These are phyloP conservation scores for Bruchidius siliquastri DNA, from an alignment of 2,888 invertebrate species.

Conservation along the genomic window DNA sequence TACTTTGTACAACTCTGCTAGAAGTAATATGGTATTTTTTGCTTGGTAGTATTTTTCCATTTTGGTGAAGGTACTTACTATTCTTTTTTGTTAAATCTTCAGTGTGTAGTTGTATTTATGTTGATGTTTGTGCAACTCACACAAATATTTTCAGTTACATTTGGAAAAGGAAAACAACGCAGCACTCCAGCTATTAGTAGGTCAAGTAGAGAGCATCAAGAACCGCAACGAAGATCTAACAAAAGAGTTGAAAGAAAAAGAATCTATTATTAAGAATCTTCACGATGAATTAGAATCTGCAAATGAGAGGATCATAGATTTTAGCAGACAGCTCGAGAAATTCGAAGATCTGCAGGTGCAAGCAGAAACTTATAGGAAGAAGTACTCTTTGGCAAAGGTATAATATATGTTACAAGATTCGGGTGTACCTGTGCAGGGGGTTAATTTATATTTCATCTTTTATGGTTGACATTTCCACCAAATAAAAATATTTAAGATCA, in stretches of 20 bases:
- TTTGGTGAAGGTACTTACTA: neutral
- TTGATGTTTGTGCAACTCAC: neutral
- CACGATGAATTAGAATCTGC: slow-evolving; percentile 25
- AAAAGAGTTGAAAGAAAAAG: slow-evolving; percentile 27
- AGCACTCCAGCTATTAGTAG: slow-evolving; percentile 28
- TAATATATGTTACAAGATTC: neutral
- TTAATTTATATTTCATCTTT: too few relatives aligned
- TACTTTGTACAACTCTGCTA: neutral
- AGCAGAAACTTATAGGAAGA: slow-evolving; percentile 24
- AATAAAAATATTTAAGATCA: too few relatives aligned
- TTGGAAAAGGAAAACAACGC: slow-evolving; percentile 31
- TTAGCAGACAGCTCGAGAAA: slow-evolving; percentile 21
- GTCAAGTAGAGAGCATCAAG: slow-evolving; percentile 25
- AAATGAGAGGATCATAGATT: slow-evolving; percentile 21
- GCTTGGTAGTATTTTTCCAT: neutral
- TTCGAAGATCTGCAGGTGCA: slow-evolving; percentile 27
- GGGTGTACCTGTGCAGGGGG: too few relatives aligned
- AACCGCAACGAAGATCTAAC: slow-evolving; percentile 22
- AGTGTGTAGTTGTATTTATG: neutral
- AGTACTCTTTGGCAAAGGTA: slow-evolving; percentile 15
- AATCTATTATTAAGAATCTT: slow-evolving; percentile 26
- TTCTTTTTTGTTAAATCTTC: neutral
- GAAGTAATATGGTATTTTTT: neutral
- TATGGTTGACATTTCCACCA: too few relatives aligned
- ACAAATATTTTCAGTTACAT: slow-evolving; percentile 23